Conservation (phyloP, 2,113 vertebrate species). For the Puntigrus tetrazona region DNA sequence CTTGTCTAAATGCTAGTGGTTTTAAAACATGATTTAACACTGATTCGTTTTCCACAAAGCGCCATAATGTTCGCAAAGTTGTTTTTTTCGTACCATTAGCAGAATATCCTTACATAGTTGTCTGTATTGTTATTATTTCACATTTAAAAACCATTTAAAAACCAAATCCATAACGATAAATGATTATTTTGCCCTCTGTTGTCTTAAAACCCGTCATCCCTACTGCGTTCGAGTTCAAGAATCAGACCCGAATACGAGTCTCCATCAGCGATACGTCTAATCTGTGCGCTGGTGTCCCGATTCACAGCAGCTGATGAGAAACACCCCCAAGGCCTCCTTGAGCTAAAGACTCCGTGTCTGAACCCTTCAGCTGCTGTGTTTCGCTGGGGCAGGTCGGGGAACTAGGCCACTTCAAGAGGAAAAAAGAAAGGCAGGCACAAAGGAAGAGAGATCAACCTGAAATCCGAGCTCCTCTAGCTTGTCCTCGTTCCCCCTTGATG, state of each 20-base stretch:
- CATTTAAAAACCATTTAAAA: no score
- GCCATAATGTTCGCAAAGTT: no score
- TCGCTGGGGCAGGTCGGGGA: constrained; percentile 69
- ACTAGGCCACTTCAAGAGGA: constrained; percentile 49
- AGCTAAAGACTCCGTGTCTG: constrained; percentile 66
- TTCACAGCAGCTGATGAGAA: constrained; percentile 47
- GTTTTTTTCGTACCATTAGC: no score
- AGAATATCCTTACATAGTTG: no score
- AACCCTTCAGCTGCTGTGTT: constrained; percentile 53
- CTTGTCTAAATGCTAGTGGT: no score
- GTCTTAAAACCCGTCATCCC: neutral
- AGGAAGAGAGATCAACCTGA: constrained; percentile 18
- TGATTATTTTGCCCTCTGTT: no score
- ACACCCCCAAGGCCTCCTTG: constrained; percentile 41
- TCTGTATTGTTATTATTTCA: no score
- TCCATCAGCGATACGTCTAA: constrained; percentile 23
- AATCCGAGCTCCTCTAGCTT: neutral
- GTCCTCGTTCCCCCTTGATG: constrained; percentile 22
- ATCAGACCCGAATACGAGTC: no score
- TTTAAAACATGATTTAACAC: no score
- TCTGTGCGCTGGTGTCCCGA: neutral
- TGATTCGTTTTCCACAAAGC: no score
- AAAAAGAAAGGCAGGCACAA: neutral
- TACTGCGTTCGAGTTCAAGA: neutral
- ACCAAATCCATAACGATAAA: no score